These are phyloP conservation scores for Tenthredo notha DNA, from an alignment of 2,888 invertebrate species.

Conservation along the genomic window DNA sequence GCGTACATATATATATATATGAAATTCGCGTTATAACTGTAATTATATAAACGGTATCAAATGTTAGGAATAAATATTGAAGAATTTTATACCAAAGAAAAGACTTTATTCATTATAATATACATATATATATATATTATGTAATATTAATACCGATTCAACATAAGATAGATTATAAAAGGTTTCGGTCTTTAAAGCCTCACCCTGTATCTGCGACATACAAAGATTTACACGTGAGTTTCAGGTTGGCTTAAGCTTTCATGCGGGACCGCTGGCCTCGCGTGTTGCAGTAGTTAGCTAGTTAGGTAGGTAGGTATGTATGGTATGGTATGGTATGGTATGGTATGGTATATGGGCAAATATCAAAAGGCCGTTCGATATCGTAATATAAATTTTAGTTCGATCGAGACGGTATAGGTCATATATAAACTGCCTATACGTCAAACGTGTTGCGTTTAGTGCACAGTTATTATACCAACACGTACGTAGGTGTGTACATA, in stretches of 20 bases:
- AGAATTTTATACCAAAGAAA: not conserved
- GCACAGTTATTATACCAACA: not conserved
- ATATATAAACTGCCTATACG: not conserved
- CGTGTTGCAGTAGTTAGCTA: slow-evolving; percentile 19
- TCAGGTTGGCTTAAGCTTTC: not conserved
- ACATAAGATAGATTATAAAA: not conserved
- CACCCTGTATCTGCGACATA: not conserved
- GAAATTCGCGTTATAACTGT: not conserved
- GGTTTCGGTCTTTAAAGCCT: not conserved
- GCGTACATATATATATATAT: not conserved
- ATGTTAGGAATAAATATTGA: not conserved
- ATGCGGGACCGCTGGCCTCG: slow-evolving; percentile 26
- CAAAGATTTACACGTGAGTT: not conserved
- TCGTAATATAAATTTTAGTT: slow-evolving; percentile 31
- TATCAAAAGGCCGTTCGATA: slow-evolving; percentile 41
- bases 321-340: slow-evolving; percentile 16
- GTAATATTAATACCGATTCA: no score
- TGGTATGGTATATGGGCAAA: slow-evolving; percentile 20
- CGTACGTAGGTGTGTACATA: not conserved
- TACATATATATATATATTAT: not conserved
- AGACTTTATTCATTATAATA: not conserved
- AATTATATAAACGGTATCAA: not conserved
- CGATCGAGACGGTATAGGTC: slow-evolving; percentile 31
- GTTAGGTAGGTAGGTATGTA: not conserved
- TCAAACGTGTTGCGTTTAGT: not conserved